phyloP scores from a whole-genome alignment of 2,888 invertebrate species.

The Leucozona laternaria region DNA sequence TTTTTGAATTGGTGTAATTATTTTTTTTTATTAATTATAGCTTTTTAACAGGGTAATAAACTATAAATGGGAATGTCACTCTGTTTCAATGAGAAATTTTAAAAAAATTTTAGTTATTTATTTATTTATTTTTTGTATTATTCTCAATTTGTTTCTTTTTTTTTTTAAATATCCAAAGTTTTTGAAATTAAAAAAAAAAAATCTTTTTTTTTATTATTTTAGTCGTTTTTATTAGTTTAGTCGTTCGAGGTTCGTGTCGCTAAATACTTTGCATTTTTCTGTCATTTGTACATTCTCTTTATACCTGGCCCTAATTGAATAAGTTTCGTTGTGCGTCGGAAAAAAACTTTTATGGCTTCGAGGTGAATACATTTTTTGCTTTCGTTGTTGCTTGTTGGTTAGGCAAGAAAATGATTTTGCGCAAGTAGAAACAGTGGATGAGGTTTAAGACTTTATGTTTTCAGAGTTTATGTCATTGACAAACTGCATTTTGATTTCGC shows the following conservation, averaged over 20 bases:
- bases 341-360: slow-evolving; percentile 63
- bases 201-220: background rate
- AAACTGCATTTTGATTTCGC: slow-evolving; percentile 18
- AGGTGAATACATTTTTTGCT: slow-evolving; percentile 46
- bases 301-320: slow-evolving; percentile 72
- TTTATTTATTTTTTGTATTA: background rate
- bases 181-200: slow-evolving; percentile 19
- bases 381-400: slow-evolving; percentile 11
- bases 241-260: slow-evolving; percentile 74
- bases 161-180: slow-evolving; percentile 18
- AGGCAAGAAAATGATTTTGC: slow-evolving; percentile 40
- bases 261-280: slow-evolving; percentile 66
- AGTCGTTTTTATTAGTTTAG: no score
- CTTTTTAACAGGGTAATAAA: background rate
- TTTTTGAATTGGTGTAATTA: slow-evolving; percentile 11
- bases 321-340: slow-evolving; percentile 59
- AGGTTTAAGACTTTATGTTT: background rate
- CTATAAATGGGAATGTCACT: slow-evolving; percentile 26
- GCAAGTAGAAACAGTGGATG: background rate
- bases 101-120: background rate
- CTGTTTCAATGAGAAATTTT: slow-evolving; percentile 24
- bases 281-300: slow-evolving; percentile 45
- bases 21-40: background rate
- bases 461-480: slow-evolving; percentile 30
- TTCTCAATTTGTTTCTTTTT: background rate